Base-by-base conservation (phyloP, 2,113 vertebrate genomes). In the Martes martes region DNA sequence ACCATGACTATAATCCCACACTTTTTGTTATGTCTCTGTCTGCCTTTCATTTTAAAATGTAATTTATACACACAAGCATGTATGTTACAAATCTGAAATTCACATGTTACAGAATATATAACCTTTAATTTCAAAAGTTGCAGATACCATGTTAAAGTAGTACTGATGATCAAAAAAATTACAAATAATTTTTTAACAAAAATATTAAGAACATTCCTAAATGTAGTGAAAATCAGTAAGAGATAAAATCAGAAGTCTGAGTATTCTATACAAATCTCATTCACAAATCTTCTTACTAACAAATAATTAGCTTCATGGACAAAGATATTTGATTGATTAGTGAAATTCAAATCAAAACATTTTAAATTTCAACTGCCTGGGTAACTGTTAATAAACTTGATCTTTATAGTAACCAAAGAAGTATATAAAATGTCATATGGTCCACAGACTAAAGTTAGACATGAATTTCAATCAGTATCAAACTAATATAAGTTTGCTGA, bases 181-280 rank as follows among this genome's bases (percentile, higher is more conserved):
- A 31, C 71, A n/a, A 83, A 76, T 92, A 76, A 73, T 57, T 39
- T 74, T 94, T 81, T 84, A 93, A 61, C 89, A 83, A 93, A 82
- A 18, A 45, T 73, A 52, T 8, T 76, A 67, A 81, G 47, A 76
- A 59, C 36, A 88, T 57, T 93, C 78, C 39, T 89, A 84, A 57
- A 42, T 83, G 28, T 52, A 76, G 28, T 59, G 1, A 42, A 79
- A 89, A 89, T 69, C 59, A 69, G 26, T 10, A 88, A 89, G 7
- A 57, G 26, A 80, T 59, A 81, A 82, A 65, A 95, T 73, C 59
- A 42, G 15, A 82, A 88, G 28, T 69, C 26, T n/a, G n/a, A 26
- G 42, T 73, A 91, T 45, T 50, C 24, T 61, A 19, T 1, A 6
- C 33, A 84, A 79, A 79, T 24, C 39, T 79, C 6, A 0, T 39